Evolutionary conservation across 2,888 invertebrate species (phyloP).

Genomic region (Drosophila prostipennis): DNA sequence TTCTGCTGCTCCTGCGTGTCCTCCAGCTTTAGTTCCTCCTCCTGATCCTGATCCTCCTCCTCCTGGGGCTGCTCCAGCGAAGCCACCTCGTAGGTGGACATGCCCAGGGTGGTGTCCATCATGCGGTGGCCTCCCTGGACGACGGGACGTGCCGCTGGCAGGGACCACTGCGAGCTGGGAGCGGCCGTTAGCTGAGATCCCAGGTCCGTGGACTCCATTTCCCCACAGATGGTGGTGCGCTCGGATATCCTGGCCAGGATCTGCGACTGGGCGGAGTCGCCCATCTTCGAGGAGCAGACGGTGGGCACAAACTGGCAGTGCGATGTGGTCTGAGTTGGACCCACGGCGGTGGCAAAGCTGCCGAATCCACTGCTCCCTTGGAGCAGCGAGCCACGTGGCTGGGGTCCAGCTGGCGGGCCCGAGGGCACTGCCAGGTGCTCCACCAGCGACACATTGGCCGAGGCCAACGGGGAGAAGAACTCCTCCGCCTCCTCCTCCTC

Average conservation of each 20-base stretch:
- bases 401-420: conserved; percentile 61
- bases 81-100: conserved; percentile 79
- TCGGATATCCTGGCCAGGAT: conserved; percentile 64
- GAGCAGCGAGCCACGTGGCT: conserved; percentile 62
- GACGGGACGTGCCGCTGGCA: not conserved
- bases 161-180: conserved; percentile 4
- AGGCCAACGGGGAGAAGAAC: conserved; percentile 65
- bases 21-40: not conserved
- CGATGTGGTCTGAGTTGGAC: conserved; percentile 34
- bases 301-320: conserved; percentile 70
- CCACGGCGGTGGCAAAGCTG: conserved; percentile 47
- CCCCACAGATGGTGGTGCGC: conserved; percentile 74
- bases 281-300: conserved; percentile 79
- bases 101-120: conserved; percentile 80
- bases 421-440: not conserved
- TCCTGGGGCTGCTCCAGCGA: conserved; percentile 26
- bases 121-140: conserved; percentile 15
- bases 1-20: not conserved
- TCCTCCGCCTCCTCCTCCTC: conserved; percentile 52
- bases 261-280: conserved; percentile 34
- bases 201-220: conserved; percentile 51
- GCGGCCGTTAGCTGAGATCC: conserved; percentile 1
- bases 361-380: conserved; percentile 58
- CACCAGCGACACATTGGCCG: conserved; percentile 58
- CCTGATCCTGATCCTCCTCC: not conserved